Percentiles rank a stretch among this genome's conserved stretches.
Conservation (phyloP, 2,797 vertebrate genomes). For the Myoxocephalus aenaeus region DNA sequence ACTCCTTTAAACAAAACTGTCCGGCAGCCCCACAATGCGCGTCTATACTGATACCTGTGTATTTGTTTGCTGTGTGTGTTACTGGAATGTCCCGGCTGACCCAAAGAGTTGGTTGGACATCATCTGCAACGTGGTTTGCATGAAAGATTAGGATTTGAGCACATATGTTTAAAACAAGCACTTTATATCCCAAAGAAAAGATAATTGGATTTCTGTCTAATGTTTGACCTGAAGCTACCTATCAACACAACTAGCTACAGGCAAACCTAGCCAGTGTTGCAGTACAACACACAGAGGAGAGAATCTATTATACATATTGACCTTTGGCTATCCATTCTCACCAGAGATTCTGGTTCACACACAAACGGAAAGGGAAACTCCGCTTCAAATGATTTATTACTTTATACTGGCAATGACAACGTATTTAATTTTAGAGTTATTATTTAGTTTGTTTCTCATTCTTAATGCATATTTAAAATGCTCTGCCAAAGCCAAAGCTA, state of each 20-base stretch:
- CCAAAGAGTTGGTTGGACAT: too few relatives aligned
- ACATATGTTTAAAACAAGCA: conserved; percentile 18
- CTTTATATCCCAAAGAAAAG: conserved; percentile 1
- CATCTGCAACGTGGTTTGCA: conserved; percentile 14
- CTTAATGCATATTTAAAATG: neutral
- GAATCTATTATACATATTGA: conserved; percentile 7
- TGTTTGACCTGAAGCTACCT: neutral
- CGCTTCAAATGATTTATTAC: neutral
- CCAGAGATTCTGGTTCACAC: neutral
- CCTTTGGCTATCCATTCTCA: conserved; percentile 2
- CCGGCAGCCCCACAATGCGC: too few relatives aligned
- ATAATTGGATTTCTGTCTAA: neutral
- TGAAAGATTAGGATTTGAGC: neutral
- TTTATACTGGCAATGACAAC: neutral
- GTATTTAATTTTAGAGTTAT: neutral
- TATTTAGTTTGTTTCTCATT: neutral
- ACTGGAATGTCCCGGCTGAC: too few relatives aligned
- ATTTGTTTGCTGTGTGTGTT: too few relatives aligned
- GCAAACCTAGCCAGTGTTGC: neutral
- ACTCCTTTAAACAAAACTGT: neutral
- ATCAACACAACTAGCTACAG: conserved; percentile 11
- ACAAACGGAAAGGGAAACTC: neutral
- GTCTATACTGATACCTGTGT: too few relatives aligned
- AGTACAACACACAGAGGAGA: conserved; percentile 4
- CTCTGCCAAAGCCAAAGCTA: neutral